Evolutionary conservation across 1,140 invertebrate genomes (phyloP), one percentile per base, ranked within the genome.

Genomic region (Tyrophagus putrescentiae): DNA sequence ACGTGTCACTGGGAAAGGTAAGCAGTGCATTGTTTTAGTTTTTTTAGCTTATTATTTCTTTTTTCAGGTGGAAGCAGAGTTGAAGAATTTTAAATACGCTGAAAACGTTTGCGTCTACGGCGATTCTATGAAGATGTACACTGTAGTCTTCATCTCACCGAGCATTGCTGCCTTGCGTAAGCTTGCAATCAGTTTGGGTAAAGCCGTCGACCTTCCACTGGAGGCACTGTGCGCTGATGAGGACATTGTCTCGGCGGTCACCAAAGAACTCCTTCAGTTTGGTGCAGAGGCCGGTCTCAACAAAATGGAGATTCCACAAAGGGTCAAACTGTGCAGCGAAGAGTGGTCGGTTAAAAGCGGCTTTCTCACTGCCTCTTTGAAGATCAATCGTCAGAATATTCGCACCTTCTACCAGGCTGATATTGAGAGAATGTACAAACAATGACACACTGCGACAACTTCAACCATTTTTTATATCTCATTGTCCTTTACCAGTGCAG

Each of bases 81-180:
- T 64, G 25, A 65, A 65, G 31, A 62, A 18, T 16, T 65, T 36
- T 60, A 33, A 28, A 18, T 18, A 59, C 32, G 53, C 65, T 29
- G 64, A 65, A 13, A 65, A 65, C 41, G 54, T 65, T 23, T 63
- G 62, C n/a, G 62, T 63, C 1, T 62, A 63, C 45, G 62, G 21
- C 27, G 56, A 70, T 50, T 65, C 11, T 13, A 27, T 50, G 11
- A 23, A 91, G 70, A 78, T 81, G 63, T 90, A 84, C 70, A 84
- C 85, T 0, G 87, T 98, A 29, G 91, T 90, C 32, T 76, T 98
- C 16, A 77, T 98, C 21, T 88, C 94, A 48, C 91, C 93, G 0
- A 88, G 89, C 72, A 62, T 74, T 74, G 67, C 73, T 54, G 45
- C 61, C 61, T 73, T 91, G 6, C 76, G 79, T 59, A 79, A 81